A percentile compares a stretch with the other conserved stretches of the same genome.
These are phyloP conservation scores for Psephotus haematonotus DNA, from an alignment of 2,113 vertebrate species.

Conservation along the genomic window DNA sequence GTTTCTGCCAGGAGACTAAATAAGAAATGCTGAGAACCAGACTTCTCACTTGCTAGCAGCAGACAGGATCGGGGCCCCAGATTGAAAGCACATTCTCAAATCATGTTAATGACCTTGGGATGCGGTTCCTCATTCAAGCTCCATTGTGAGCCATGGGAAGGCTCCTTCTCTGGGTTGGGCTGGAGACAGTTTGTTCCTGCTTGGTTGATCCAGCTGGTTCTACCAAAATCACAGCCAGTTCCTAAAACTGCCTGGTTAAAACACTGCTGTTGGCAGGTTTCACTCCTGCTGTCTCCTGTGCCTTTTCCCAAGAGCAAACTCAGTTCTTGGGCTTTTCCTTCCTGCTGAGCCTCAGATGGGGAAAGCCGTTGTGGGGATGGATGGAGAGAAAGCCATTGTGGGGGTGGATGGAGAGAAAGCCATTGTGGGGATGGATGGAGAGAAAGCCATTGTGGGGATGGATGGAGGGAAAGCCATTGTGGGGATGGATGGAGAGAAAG, in stretches of 20 bases:
- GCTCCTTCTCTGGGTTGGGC: background rate
- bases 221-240: background rate
- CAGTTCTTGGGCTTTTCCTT: background rate
- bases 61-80: background rate
- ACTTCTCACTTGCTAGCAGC: background rate
- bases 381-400: background rate
- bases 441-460: background rate
- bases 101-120: background rate
- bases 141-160: background rate
- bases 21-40: background rate
- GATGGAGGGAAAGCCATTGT: too few species aligned
- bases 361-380: background rate
- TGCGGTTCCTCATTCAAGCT: background rate
- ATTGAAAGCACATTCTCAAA: conserved; percentile 2
- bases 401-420: background rate
- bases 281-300: background rate
- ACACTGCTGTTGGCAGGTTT: background rate
- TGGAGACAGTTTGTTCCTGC: background rate
- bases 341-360: background rate
- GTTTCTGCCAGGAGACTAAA: background rate
- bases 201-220: background rate
- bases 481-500: background rate
- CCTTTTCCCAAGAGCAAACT: background rate
- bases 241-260: background rate
- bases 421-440: too few species aligned